Evolutionary conservation across 2,888 invertebrate species (phyloP), one percentile per base, ranked within the genome.

Genomic region (Agrochola lychnidis): DNA sequence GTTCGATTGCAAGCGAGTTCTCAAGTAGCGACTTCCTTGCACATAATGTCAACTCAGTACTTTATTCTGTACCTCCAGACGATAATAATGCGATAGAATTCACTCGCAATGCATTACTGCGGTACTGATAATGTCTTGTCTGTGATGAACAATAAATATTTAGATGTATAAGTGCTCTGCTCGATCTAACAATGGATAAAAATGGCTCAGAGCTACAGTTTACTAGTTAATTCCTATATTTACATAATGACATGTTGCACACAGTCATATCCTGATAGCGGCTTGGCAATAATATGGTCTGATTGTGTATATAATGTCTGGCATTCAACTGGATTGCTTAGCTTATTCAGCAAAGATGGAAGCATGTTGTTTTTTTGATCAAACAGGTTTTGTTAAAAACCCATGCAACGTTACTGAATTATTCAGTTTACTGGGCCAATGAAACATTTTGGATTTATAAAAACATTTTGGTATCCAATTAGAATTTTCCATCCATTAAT

Each of bases 1-100:
- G n/a, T 83, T 74, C 59, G 64, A 87, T 76, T 69, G 74, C 72
- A 59, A 53, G 22, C 66, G 36, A 69, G 51, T 59, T 42, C 56
- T 63, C 73, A 74, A 85, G 56, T 79, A 73, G 67, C 70, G 30
- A 77, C 87, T 76, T 87, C 87, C 82, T 78, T 67, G 78, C 70
- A 71, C 36, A 53, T 68, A 69, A 67, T 56, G 48, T 70, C 36
- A 7, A 16, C 25, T 73, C 9, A 64, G 68, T 66, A 81, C 22
- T 40, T 45, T 62, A 61, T 9, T 66, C 14, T 48, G 14, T 36
- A 63, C 25, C 36, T 67, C 36, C 78, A 48, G 78, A 77, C 45
- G 40, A 42, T 77, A 71, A 25, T 53, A 57, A 42, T 71, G 30
- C 48, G 36, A 57, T 30, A 79, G 25, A 61, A 53, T 72, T 69